Conservation (phyloP, 2,797 vertebrate genomes). For the Megaceryle alcyon region DNA sequence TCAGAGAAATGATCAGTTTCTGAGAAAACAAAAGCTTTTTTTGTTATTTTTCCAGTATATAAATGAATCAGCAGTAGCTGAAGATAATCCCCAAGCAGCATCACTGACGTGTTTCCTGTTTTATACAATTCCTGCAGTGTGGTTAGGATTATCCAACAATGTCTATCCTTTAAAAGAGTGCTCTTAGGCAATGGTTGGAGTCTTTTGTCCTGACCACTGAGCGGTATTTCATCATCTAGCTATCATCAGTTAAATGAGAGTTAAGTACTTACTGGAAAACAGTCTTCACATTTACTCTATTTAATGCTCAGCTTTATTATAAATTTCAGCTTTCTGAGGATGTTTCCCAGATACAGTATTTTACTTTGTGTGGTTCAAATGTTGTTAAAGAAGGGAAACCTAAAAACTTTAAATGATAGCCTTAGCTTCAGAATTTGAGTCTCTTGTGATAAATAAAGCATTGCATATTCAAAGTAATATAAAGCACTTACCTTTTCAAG, state of each 20-base stretch:
- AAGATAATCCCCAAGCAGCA: background rate
- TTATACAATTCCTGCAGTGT: background rate
- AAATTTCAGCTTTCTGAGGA: background rate
- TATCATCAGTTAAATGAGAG: background rate
- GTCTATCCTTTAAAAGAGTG: background rate
- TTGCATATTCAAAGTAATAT: conserved; percentile 22
- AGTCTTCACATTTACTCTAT: background rate
- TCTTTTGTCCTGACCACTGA: background rate
- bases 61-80: background rate
- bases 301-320: background rate
- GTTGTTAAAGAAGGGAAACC: background rate
- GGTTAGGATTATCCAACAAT: background rate
- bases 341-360: background rate
- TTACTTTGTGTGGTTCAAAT: background rate
- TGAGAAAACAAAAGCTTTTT: background rate
- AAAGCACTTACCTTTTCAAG: conserved; percentile 61
- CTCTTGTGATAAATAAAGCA: background rate
- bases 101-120: background rate
- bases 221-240: background rate
- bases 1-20: background rate
- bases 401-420: background rate
- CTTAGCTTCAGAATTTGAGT: background rate
- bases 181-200: background rate
- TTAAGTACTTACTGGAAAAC: background rate
- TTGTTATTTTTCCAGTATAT: background rate